Percentiles rank a stretch among this genome's conserved stretches.
Conservation (phyloP, 1,140 invertebrate species). For the Mizuhopecten yessoensis region DNA sequence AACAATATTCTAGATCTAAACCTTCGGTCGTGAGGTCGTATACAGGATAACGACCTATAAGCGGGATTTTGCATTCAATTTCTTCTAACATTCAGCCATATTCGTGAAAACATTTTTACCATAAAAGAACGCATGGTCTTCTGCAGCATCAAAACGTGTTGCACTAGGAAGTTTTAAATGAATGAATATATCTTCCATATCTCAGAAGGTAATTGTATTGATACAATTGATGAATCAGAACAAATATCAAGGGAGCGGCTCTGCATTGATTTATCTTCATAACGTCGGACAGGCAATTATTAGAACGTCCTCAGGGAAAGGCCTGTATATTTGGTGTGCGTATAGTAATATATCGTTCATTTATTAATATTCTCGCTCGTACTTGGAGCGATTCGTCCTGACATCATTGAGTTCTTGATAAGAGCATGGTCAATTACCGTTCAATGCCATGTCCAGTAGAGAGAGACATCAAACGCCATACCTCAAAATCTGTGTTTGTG, state of each 20-base stretch:
- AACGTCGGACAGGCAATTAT: neutral
- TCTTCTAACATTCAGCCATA: neutral
- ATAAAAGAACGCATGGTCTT: neutral
- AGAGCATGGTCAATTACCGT: no score
- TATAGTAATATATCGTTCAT: neutral
- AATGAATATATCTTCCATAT: neutral
- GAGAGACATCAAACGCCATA: no score
- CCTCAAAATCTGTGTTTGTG: no score
- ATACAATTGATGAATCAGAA: constrained; percentile 4
- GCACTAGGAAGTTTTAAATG: neutral
- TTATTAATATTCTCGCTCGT: constrained; percentile 12
- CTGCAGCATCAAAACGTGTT: neutral
- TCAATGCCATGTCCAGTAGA: no score
- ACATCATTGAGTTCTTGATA: no score
- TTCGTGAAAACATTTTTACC: neutral
- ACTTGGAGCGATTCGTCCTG: no score
- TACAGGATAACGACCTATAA: neutral
- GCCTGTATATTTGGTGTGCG: constrained; percentile 28
- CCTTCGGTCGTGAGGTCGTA: neutral
- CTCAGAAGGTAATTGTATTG: neutral
- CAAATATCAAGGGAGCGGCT: neutral
- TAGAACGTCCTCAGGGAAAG: neutral
- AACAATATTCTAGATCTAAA: neutral
- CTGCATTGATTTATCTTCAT: constrained; percentile 32
- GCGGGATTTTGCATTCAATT: neutral